Evolutionary conservation across 37 sponge, comb jelly and placozoan genomes (phyloP), one percentile per base, ranked within the genome.

Genomic region (Amphimedon queenslandica): DNA sequence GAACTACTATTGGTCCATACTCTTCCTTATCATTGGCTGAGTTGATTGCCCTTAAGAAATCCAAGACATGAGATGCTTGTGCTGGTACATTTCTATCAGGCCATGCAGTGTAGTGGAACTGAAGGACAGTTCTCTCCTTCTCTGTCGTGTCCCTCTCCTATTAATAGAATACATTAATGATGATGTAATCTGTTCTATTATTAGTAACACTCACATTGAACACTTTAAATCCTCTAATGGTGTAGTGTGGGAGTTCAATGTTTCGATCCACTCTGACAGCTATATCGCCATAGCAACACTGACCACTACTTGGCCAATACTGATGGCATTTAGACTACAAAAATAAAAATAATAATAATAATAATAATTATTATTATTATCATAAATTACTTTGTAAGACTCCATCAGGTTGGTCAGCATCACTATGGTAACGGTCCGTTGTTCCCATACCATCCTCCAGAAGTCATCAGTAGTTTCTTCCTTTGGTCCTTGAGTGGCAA

Each of bases 381-480:
- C n/a, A n/a, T n/a, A 24, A 28, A 74, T 67, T 0, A 77, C 85
- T 73, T 86, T 74, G 38, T 88, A 93, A 42, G 58, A 37, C 67
- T 91, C 93, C 51, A 83, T 77, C 30, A 91, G 37, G 69, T 91
- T 87, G 58, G 94, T 96, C 64, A 96, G 56, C 96, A 96, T 96
- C 72, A 89, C 84, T 40, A 96, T 92, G 40, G 84, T 86, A 61
- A 76, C 66, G 8, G 64, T 29, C 27, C 88, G 61, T 53, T 86
- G 79, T 53, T 96, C 96, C 93, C 94, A 96, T 33, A 96, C 82
- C 96, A 96, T 96, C 27, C 90, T n/a, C 96, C 96, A 96, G 75
- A 96, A 96, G 75, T 92, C 90, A 4, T 30, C 78, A 38, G 79
- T 67, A 36, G 93, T 92, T 66, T 84, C 82, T 32, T 84, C 85